These are phyloP conservation scores for Peribatodes rhomboidaria DNA, from an alignment of 2,888 invertebrate genomes.

Conservation along the genomic window DNA sequence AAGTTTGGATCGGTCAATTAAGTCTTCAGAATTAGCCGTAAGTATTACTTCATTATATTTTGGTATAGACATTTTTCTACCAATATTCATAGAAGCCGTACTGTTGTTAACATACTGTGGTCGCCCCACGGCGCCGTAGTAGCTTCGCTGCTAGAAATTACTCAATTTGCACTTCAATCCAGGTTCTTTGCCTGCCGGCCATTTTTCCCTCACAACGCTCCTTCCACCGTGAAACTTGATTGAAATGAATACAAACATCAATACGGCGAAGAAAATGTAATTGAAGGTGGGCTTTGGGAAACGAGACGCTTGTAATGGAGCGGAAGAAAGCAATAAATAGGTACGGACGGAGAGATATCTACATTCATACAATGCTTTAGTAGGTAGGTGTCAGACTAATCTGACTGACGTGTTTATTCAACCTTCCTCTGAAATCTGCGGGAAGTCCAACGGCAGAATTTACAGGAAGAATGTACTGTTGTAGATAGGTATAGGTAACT, in stretches of 20 bases:
- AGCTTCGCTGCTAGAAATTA: slow-evolving; percentile 67
- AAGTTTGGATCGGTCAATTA: too few species aligned
- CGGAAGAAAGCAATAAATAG: background rate
- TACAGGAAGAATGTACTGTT: too few species aligned
- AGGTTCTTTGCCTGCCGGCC: slow-evolving; percentile 82
- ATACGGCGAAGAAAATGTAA: slow-evolving; percentile 37
- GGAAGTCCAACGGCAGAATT: too few species aligned
- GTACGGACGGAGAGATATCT: background rate
- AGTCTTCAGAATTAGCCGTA: too few species aligned
- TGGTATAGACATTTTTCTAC: background rate
- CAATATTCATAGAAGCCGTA: background rate
- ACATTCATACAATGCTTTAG: background rate
- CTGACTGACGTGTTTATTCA: too few species aligned
- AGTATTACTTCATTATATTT: too few species aligned
- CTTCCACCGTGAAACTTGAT: slow-evolving; percentile 52
- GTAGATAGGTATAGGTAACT: too few species aligned
- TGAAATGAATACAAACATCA: slow-evolving; percentile 54
- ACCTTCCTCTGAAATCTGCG: too few species aligned
- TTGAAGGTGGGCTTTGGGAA: slow-evolving; percentile 28
- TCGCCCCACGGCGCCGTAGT: slow-evolving; percentile 41
- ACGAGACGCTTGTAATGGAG: background rate
- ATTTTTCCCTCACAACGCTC: slow-evolving; percentile 72
- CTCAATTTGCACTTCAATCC: slow-evolving; percentile 85
- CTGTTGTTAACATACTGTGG: slow-evolving; percentile 7
- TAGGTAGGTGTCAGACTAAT: background rate